A percentile compares a stretch with the other conserved stretches of the same genome.
Evolutionary conservation across 2,113 vertebrate genomes (phyloP).

Genomic region (Clarias macrocephalus): DNA sequence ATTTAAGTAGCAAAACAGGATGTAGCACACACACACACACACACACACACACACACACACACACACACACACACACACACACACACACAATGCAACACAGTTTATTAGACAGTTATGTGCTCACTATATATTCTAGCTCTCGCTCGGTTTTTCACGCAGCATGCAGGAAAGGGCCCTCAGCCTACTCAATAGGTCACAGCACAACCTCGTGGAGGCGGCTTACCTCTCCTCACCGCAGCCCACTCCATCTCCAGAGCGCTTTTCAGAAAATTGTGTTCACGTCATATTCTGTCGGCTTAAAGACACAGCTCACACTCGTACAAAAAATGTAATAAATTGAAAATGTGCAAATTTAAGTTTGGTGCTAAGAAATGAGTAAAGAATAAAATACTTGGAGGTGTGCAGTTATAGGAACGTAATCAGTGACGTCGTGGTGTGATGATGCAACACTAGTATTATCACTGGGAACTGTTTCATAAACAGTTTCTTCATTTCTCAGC

Average conservation of each 20-base stretch:
- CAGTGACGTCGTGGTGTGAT: neutral
- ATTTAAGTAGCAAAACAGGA: neutral
- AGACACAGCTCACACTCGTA: neutral
- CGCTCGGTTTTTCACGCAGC: neutral
- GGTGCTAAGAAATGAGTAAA: neutral
- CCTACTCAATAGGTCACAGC: slow-evolving; percentile 33
- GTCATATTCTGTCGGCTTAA: neutral
- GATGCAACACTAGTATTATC: neutral
- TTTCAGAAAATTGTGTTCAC: neutral
- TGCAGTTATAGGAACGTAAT: neutral
- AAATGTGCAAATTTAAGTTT: neutral
- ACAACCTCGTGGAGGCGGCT: slow-evolving; percentile 2
- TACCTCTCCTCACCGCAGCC: neutral
- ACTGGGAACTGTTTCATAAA: neutral
- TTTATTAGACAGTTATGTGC: neutral
- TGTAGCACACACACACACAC: neutral
- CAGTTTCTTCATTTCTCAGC: neutral
- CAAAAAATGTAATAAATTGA: neutral
- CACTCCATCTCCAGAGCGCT: neutral
- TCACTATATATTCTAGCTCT: neutral
- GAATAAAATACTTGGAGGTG: neutral
- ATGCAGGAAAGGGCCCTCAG: neutral
- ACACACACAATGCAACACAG: neutral
- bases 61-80: neutral
- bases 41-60: neutral